Conservation (phyloP, 2,113 vertebrate genomes). For the Pteropus alecto region DNA sequence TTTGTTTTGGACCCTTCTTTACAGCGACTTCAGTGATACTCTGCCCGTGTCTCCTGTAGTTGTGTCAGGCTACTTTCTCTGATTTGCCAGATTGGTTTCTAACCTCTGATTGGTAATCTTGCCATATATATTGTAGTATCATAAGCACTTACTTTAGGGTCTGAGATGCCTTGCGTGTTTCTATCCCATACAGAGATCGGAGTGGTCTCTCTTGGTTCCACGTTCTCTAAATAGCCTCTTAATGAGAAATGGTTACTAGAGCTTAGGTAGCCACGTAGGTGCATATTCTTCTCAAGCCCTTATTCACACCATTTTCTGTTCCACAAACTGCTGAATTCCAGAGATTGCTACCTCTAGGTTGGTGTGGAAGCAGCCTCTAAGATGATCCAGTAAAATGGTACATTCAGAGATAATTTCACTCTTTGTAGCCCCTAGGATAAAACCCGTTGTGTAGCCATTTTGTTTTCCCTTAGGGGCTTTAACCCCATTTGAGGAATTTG, state of each 20-base stretch:
- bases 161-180: background rate
- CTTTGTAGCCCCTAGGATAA: conserved; percentile 36
- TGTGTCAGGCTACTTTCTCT: background rate
- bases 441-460: background rate
- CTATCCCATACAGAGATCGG: background rate
- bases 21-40: background rate
- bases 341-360: background rate
- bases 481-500: background rate
- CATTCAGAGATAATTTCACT: conserved; percentile 42
- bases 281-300: background rate
- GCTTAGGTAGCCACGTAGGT: background rate
- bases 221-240: background rate
- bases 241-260: conserved; percentile 20
- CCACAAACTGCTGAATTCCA: conserved; percentile 1
- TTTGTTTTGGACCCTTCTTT: conserved; percentile 11
- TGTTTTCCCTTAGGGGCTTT: conserved; percentile 24
- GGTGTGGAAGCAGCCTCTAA: background rate
- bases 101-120: background rate
- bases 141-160: background rate
- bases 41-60: background rate
- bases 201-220: background rate
- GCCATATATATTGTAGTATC: background rate
- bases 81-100: background rate
- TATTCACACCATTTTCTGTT: background rate
- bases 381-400: conserved; percentile 36